These are phyloP conservation scores for Thalpophila matura DNA, from an alignment of 2,888 invertebrate genomes.

Conservation along the genomic window DNA sequence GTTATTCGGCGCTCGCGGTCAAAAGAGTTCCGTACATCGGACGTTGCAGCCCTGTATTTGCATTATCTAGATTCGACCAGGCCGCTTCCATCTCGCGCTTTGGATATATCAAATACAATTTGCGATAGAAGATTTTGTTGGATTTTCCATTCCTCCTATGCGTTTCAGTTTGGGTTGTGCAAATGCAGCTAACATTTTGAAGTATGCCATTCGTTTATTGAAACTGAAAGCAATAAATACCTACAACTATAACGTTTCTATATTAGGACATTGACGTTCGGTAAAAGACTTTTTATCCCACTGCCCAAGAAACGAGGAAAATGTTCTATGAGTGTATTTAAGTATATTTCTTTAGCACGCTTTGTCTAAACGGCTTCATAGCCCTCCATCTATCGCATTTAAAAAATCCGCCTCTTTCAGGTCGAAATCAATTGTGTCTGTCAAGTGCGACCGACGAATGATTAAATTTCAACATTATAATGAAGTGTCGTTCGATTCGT, in stretches of 20 bases:
- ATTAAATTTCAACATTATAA: too few species aligned
- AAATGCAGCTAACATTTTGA: slow-evolving; percentile 49
- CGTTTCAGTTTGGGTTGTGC: slow-evolving; percentile 47
- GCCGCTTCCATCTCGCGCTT: slow-evolving; percentile 84
- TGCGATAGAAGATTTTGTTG: slow-evolving; percentile 81
- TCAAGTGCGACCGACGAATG: too few species aligned
- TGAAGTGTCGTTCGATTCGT: too few species aligned
- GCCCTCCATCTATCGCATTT: too few species aligned
- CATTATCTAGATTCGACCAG: slow-evolving; percentile 85
- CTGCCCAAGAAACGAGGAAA: too few species aligned
- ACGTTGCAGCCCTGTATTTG: slow-evolving; percentile 75
- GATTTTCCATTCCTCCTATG: slow-evolving; percentile 64
- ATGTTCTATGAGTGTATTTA: too few species aligned
- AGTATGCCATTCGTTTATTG: slow-evolving; percentile 41
- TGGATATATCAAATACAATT: slow-evolving; percentile 87
- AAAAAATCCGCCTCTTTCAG: too few species aligned
- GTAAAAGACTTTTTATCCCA: neutral
- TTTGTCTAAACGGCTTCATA: too few species aligned
- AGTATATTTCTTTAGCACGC: too few species aligned
- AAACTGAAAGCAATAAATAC: slow-evolving; percentile 39
- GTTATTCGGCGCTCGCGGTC: slow-evolving; percentile 71
- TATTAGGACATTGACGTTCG: neutral
- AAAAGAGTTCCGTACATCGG: slow-evolving; percentile 74
- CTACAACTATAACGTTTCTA: neutral
- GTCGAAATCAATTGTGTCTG: too few species aligned